phyloP scores from a whole-genome alignment of 2,113 vertebrate species.

The Urocolius indicus region DNA sequence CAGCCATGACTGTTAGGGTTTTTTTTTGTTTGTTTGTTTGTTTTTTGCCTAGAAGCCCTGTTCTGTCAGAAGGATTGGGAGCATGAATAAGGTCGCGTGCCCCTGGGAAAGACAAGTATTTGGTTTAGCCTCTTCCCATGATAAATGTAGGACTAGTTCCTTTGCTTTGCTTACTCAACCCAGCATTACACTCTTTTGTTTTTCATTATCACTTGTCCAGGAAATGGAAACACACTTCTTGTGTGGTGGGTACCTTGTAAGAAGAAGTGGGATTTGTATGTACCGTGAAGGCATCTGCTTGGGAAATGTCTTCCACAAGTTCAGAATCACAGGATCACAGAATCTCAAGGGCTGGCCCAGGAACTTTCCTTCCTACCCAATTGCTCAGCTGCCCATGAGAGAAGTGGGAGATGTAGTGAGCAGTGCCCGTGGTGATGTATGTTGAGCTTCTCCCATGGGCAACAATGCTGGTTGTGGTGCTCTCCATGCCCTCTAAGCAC shows the following conservation, averaged over 20 bases:
- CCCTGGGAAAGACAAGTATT: neutral
- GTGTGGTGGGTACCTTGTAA: neutral
- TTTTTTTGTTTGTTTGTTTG: too few species aligned
- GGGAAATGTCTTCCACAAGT: neutral
- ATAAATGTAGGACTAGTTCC: neutral
- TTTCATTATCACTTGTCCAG: neutral
- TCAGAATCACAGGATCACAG: too few species aligned
- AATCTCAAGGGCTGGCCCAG: too few species aligned
- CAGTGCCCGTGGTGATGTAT: neutral
- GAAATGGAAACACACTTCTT: neutral
- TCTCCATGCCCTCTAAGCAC: neutral
- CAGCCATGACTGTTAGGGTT: neutral
- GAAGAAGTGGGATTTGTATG: neutral
- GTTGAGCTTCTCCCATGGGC: neutral
- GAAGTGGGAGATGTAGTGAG: neutral
- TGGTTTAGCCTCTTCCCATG: neutral
- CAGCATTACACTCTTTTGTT: neutral
- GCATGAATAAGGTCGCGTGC: neutral
- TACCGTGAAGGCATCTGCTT: neutral
- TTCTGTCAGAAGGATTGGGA: neutral
- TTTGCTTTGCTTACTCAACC: neutral
- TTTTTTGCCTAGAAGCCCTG: neutral
- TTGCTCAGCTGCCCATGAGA: rapidly evolving
- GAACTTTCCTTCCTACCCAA: neutral
- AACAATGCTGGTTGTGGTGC: neutral